phyloP scores from a whole-genome alignment of 2,113 vertebrate genomes.

The Ploceus nigricollis region DNA sequence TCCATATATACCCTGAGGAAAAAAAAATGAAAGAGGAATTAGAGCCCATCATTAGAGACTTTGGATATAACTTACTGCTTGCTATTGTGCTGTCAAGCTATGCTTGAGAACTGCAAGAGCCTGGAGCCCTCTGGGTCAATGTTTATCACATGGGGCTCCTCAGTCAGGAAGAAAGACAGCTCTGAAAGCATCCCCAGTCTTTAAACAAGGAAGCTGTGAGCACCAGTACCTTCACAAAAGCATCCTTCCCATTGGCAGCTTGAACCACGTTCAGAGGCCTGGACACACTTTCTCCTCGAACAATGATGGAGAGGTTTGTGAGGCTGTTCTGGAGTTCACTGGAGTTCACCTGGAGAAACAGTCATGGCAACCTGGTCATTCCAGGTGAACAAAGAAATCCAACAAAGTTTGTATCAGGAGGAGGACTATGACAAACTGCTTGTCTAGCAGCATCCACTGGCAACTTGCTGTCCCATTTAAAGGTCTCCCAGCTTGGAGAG shows the following conservation, averaged over 20 bases:
- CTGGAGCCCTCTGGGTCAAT: background rate
- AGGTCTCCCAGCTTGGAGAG: background rate
- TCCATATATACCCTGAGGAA: constrained; percentile 88
- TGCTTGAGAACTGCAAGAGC: background rate
- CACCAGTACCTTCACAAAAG: constrained; percentile 87
- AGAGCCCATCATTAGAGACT: background rate
- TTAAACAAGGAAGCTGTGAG: background rate
- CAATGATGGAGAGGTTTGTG: constrained; percentile 83
- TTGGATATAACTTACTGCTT: background rate
- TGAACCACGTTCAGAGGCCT: constrained; percentile 80
- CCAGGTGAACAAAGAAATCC: background rate
- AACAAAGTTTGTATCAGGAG: background rate
- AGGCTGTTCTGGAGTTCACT: constrained; percentile 79
- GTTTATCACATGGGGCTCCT: background rate
- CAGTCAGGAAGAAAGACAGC: background rate
- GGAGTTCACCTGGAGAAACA: constrained; percentile 78
- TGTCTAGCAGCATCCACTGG: background rate
- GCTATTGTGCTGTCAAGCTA: background rate
- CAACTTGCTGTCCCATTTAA: background rate
- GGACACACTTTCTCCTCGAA: constrained; percentile 84
- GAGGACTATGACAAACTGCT: background rate
- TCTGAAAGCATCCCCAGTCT: background rate
- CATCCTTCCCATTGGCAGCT: constrained; percentile 86
- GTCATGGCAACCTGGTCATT: background rate
- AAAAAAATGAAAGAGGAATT: background rate